Evolutionary conservation across 2,113 vertebrate genomes (phyloP), one percentile per base, ranked within the genome.

Genomic region (Cyprinus carpio): DNA sequence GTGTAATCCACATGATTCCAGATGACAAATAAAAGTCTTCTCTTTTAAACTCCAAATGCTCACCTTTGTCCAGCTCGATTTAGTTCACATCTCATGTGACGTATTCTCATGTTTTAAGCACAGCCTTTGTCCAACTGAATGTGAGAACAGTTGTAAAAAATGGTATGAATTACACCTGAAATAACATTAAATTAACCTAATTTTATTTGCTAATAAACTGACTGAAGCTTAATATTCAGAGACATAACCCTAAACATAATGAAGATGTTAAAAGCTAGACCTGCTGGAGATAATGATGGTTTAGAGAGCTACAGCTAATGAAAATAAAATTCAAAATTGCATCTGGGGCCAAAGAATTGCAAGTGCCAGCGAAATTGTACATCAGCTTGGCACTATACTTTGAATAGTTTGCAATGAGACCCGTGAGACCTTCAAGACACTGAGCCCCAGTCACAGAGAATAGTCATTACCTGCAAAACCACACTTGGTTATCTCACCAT

Each of bases 381-480:
- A 84, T 84, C 86, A 88, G 86, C 76, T 84, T 67, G 87, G 60
- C 85, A 87, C 62, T 81, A 58, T 58, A 74, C 49, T 83, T 83
- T 29, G 31, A 74, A 83, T 72, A 12, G 65, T 58, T 67, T 31
- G 12, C 81, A 72, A 83, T 65, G 31, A 75, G 86, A 71, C 46
- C 40, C 54, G 54, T 27, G 84, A 79, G 58, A 79, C 65, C 78
- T 75, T 13, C 78, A 56, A 81, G 87, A 85, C 34, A 20, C 29
- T 75, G 75, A 80, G 87, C 84, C 71, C 49, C 62, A 83, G 77
- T 74, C 84, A 81, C 78, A 81, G 27, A 78, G 54, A 62, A 71
- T 75, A 83, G 87, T 88, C 87, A 87, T 88, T 88, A 88, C 78
- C 67, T 78, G 82, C 82, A 64, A 76, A 85, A 81, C 67, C 81